A percentile compares a stretch with the other conserved stretches of the same genome.
These are phyloP conservation scores for Leptinotarsa haldemani DNA, from an alignment of 2,888 invertebrate genomes.

Conservation along the genomic window DNA sequence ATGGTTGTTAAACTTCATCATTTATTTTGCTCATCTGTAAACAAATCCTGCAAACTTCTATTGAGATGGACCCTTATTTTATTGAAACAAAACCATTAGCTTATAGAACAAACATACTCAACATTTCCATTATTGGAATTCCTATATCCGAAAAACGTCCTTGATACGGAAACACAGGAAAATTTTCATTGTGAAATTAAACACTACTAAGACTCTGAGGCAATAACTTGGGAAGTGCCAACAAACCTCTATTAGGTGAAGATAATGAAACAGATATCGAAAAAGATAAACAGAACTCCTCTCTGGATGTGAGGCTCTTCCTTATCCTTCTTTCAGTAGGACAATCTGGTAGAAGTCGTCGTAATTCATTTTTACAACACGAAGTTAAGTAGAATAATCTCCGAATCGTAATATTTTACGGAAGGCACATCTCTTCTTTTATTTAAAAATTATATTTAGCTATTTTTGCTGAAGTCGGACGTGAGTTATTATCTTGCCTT, in stretches of 20 bases:
- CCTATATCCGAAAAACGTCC: too few species aligned
- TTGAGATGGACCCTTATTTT: too few species aligned
- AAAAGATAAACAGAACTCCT: background rate
- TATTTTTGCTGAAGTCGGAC: constrained; percentile 53
- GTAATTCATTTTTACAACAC: constrained; percentile 42
- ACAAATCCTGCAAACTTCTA: too few species aligned
- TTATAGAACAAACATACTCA: too few species aligned
- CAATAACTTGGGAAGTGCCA: background rate
- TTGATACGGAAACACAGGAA: too few species aligned
- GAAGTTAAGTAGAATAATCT: constrained; percentile 41
- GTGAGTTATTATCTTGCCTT: constrained; percentile 56
- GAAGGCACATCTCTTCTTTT: constrained; percentile 53
- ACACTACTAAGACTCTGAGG: too few species aligned
- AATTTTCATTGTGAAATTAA: too few species aligned
- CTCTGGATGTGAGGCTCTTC: background rate
- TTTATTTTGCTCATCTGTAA: too few species aligned
- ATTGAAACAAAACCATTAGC: too few species aligned
- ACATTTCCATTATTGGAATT: too few species aligned
- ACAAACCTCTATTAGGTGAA: background rate
- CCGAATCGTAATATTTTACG: constrained; percentile 54
- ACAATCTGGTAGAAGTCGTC: constrained; percentile 39
- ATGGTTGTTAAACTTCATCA: too few species aligned
- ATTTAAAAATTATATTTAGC: constrained; percentile 57
- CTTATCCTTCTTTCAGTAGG: constrained; percentile 17
- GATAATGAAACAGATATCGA: background rate